Evolutionary conservation across 2,797 vertebrate species (phyloP), one percentile per base, ranked within the genome.

Genomic region (Paramormyrops hopkinsi): DNA sequence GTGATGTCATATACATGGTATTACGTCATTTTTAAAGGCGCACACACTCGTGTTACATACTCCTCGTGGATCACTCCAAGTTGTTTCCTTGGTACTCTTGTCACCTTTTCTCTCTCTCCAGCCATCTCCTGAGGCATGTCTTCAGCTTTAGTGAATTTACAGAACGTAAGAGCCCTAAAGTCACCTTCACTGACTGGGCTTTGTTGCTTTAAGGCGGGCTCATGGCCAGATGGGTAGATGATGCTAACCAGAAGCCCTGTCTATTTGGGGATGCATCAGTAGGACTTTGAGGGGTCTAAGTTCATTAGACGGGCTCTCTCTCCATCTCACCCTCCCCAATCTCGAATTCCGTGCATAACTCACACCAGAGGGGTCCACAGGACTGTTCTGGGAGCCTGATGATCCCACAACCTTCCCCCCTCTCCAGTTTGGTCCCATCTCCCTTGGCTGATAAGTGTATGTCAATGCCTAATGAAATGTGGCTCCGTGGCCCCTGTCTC

Each of bases 191-290:
- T 73, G 46, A 41, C 48, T 51, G 86, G 29, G n/a, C 6, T 22
- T 22, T 87, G 59, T 69, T 29, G 14, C 56, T 86, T 59, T 29
- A 65, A 29, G 54, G 25, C 48, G 69, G 56, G 54, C 1, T 25
- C 11, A 3, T 48, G 54, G 56, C 83, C 56, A 50, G 3, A 41
- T 44, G 56, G 59, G 25, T n/a, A 37, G 59, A 22, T 73, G 83
- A 89, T 9, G 50, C 84, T 86, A 73, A 73, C 25, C 89, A 89
- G 83, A 89, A 69, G 59, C 84, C 29, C 11, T 4, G 17, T n/a
- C 41, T 73, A 76, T 89, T 65, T 25, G 48, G 62, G 76, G 48
- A 53, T 89, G 48, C 86, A 89, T 73, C 84, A 41, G 84, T 22
- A 12, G 17, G 19, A 48, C 59, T 73, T 48, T 33, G 8, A 86